phyloP scores from a whole-genome alignment of 2,888 invertebrate species.

The Drosophila subquinaria region DNA sequence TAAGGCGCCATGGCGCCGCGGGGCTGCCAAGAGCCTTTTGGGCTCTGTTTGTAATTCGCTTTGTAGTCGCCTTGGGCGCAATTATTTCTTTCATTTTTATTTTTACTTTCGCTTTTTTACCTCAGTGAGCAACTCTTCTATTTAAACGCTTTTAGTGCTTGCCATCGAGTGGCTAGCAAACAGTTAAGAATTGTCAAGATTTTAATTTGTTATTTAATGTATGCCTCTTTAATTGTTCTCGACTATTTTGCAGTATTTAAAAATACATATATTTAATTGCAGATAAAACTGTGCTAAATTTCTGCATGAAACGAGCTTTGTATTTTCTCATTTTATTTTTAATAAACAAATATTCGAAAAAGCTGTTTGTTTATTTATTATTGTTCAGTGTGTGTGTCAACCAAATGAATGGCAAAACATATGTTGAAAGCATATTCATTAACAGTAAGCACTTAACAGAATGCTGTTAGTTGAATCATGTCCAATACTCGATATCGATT shows the following conservation, averaged over 20 bases:
- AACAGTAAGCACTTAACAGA: not conserved
- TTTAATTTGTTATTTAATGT: conserved; percentile 58
- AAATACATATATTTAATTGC: conserved; percentile 1
- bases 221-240: conserved; percentile 1
- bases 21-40: conserved; percentile 43
- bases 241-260: conserved; percentile 14
- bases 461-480: not conserved
- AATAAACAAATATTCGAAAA: not conserved
- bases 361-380: not conserved
- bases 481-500: not conserved
- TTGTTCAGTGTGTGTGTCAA: not conserved
- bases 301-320: not conserved
- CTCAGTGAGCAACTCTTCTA: conserved; percentile 47
- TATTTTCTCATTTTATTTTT: conserved; percentile 2
- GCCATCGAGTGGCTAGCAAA: conserved; percentile 69
- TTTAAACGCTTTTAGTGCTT: conserved; percentile 67
- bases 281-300: not conserved
- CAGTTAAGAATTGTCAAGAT: conserved; percentile 58
- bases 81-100: conserved; percentile 68
- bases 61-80: conserved; percentile 79
- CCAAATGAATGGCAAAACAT: not conserved
- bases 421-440: not conserved
- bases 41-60: conserved; percentile 73
- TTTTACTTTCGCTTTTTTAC: conserved; percentile 35
- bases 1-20: conserved; percentile 53